Evolutionary conservation across 1,140 invertebrate genomes (phyloP), one percentile per base, ranked within the genome.

Genomic region (Diorhabda sublineata): DNA sequence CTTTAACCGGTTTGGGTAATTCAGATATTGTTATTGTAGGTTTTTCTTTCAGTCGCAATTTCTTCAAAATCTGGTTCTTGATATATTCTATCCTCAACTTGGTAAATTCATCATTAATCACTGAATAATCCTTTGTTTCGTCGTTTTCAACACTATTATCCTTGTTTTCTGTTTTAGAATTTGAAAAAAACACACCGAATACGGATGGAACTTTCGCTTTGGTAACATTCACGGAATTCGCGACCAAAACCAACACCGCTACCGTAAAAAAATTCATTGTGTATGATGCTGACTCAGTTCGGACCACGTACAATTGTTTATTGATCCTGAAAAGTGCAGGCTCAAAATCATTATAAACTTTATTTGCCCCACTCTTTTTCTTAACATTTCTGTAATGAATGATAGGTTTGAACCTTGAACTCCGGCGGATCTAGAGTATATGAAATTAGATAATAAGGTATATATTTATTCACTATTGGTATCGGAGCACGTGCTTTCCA

Each of bases 31-130:
- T 85, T 2, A 87, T 84, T 58, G 85, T 84, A 5, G 92, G 92
- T 69, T 88, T 89, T 76, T 89, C 88, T 58, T 87, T 91, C 2
- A 94, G 77, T 67, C 91, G 80, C 58, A 94, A 77, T 77, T 93
- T 93, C 79, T 88, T 89, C 62, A 94, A 78, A 11, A 94, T 93
- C 80, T 93, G 91, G 73, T 91, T 87, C 77, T 93, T 93, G 6
- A 93, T 90, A 69, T 90, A 90, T 77, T 93, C 91, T 56, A 92
- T 87, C 64, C 91, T 81, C 11, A 88, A 73, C n/a, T 83, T 84
- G 0, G 84, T 87, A 6, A 89, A 72, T 65, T 84, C 80, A 67
- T 82, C 80, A 71, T 84, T 82, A 42, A 76, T 82, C 3, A 83
- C 78, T n/a, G 74, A 74, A 67, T 71, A 75, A 44, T 45, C 47